phyloP scores from a whole-genome alignment of 2,797 vertebrate species.

The Dryobates pubescens region DNA sequence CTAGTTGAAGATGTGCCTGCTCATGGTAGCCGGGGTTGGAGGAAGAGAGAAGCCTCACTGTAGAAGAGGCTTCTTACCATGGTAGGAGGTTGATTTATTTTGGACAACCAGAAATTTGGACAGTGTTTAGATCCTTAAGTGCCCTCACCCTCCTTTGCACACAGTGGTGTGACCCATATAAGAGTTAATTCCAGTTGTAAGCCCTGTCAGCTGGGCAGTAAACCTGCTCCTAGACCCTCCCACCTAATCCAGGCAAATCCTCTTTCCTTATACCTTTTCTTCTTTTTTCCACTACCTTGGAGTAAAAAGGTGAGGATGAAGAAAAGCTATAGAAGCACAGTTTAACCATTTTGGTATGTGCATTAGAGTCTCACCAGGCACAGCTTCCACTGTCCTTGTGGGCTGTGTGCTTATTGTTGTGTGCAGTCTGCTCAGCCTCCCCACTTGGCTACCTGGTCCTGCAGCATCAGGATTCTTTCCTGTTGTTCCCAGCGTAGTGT shows the following conservation, averaged over 20 bases:
- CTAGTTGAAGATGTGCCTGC: neutral
- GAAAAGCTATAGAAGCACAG: neutral
- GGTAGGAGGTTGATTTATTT: neutral
- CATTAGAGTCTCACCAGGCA: neutral
- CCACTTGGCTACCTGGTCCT: too few relatives aligned
- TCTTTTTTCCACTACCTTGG: neutral
- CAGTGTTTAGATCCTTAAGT: neutral
- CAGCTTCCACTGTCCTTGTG: neutral
- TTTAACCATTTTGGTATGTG: neutral
- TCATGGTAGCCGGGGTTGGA: rapidly evolving
- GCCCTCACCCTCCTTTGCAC: rapidly evolving
- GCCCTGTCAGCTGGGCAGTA: neutral
- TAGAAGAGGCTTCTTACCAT: neutral
- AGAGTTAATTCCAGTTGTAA: constrained; percentile 13
- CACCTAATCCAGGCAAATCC: constrained; percentile 50
- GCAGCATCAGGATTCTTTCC: neutral
- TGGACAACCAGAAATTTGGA: neutral
- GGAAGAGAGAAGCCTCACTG: neutral
- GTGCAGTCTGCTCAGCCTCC: neutral
- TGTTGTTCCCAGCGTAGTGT: neutral
- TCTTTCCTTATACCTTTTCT: constrained; percentile 13
- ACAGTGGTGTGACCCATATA: neutral
- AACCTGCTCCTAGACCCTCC: constrained; percentile 9
- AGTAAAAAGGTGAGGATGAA: neutral
- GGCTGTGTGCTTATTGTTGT: rapidly evolving